Conservation (phyloP, 2,888 invertebrate species). For the Dynastes hyllus region DNA sequence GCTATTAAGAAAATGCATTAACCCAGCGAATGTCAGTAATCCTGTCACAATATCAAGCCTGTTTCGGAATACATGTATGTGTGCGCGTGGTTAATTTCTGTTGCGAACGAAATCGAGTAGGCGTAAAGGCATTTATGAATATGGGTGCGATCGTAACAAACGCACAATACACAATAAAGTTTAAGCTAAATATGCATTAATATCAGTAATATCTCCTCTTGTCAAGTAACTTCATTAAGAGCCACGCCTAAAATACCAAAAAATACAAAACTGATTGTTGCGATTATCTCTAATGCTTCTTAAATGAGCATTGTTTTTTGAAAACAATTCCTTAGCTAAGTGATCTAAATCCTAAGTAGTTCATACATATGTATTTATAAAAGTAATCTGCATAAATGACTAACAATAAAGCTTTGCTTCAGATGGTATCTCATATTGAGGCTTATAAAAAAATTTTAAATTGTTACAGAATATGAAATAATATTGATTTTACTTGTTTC, state of each 20-base stretch:
- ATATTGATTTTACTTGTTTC: too few relatives aligned
- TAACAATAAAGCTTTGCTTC: constrained; percentile 5
- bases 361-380: constrained; percentile 29
- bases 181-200: constrained; percentile 33
- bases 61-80: constrained; percentile 4
- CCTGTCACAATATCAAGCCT: constrained; percentile 21
- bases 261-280: neutral
- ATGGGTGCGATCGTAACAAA: constrained; percentile 33
- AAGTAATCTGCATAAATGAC: constrained; percentile 18
- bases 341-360: neutral
- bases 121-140: constrained; percentile 28
- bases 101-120: constrained; percentile 15
- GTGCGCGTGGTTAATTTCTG: neutral
- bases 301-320: constrained; percentile 27
- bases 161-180: constrained; percentile 36
- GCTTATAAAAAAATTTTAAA: too few relatives aligned
- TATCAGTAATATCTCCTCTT: constrained; percentile 30
- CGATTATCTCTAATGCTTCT: constrained; percentile 37
- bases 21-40: neutral
- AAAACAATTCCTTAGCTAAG: constrained; percentile 2
- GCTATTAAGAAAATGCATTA: too few relatives aligned
- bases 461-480: too few relatives aligned
- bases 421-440: constrained; percentile 24
- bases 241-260: constrained; percentile 25
- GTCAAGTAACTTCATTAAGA: constrained; percentile 14